These are phyloP conservation scores for Entosphenus tridentatus DNA, from an alignment of 2,113 vertebrate genomes.

Conservation along the genomic window DNA sequence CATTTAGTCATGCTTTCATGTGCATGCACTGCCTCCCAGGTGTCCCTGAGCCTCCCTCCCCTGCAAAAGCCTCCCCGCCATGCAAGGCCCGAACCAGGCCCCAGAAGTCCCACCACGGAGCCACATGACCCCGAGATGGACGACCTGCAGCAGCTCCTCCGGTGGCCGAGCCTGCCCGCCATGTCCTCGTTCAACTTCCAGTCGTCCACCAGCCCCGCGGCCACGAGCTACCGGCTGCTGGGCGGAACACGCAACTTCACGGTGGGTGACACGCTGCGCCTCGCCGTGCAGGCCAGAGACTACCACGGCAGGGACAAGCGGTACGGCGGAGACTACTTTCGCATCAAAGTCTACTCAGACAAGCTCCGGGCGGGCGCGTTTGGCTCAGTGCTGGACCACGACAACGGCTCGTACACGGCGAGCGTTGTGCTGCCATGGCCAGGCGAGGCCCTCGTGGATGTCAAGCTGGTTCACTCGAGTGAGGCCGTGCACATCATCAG, in stretches of 20 bases:
- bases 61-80: too few relatives aligned
- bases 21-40: too few relatives aligned
- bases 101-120: too few relatives aligned
- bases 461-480: conserved; percentile 61
- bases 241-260: conserved; percentile 16
- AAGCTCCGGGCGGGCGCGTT: conserved; percentile 46
- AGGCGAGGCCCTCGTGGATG: conserved; percentile 39
- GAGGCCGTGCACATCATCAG: conserved; percentile 54
- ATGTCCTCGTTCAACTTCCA: not conserved
- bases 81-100: too few relatives aligned
- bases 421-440: conserved; percentile 62
- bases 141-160: too few relatives aligned
- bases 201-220: conserved; percentile 8
- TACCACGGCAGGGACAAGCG: conserved; percentile 53
- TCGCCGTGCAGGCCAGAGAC: conserved; percentile 45
- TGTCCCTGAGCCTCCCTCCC: too few relatives aligned
- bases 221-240: not conserved
- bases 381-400: conserved; percentile 48
- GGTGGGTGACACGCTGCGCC: conserved; percentile 49
- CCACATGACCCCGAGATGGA: too few relatives aligned
- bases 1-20: too few relatives aligned
- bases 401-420: conserved; percentile 52
- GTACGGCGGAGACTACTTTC: conserved; percentile 70
- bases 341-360: conserved; percentile 53
- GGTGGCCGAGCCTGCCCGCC: too few relatives aligned